Conservation (phyloP, 30 jellyfish, hydroid and myxozoan species). For the Hydractinia echinata region DNA sequence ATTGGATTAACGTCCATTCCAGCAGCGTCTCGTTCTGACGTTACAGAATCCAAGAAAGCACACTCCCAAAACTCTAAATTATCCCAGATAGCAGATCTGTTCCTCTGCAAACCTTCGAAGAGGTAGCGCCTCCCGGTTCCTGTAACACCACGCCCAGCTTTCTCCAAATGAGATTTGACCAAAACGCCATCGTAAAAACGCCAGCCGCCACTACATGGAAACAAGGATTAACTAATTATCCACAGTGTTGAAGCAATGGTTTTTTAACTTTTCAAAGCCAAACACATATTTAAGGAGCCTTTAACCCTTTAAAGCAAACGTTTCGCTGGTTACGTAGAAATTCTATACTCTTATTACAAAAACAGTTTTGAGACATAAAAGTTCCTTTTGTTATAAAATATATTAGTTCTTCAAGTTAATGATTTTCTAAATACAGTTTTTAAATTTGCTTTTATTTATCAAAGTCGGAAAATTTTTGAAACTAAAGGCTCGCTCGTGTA, state of each 20-base stretch:
- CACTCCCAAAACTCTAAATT: constrained; percentile 83
- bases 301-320: no score
- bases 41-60: constrained; percentile 80
- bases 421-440: no score
- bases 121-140: constrained; percentile 92
- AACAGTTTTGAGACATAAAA: no score
- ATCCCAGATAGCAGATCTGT: constrained; percentile 68
- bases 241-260: no score
- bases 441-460: no score
- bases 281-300: no score
- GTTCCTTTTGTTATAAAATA: no score
- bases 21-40: constrained; percentile 86
- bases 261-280: no score
- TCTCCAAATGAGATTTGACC: constrained; percentile 54
- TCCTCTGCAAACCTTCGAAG: constrained; percentile 69
- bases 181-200: constrained; percentile 52
- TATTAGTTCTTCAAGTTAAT: no score
- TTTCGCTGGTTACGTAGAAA: neutral
- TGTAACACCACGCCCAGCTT: constrained; percentile 79
- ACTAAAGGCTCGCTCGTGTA: no score
- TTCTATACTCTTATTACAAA: no score
- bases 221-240: neutral
- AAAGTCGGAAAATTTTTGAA: no score
- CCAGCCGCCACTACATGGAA: constrained; percentile 44
- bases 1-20: constrained; percentile 80